phyloP scores from a whole-genome alignment of 2,113 vertebrate species.

The Crotophaga sulcirostris region DNA sequence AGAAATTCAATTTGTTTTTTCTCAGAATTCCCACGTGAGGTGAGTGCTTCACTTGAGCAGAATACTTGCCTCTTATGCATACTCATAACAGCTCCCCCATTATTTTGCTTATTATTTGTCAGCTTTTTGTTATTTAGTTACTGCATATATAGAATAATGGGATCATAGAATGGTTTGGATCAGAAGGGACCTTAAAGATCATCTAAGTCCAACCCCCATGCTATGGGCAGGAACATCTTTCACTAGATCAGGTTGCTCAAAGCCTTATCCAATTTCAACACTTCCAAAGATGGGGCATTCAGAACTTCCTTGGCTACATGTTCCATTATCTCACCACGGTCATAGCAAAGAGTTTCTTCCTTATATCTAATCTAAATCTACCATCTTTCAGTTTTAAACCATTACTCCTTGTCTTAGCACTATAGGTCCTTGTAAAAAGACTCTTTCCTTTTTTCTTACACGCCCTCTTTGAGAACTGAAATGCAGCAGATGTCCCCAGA shows the following conservation, averaged over 20 bases:
- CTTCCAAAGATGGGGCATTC: not conserved
- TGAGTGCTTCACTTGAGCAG: not conserved
- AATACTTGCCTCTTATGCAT: not conserved
- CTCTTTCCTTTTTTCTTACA: not conserved
- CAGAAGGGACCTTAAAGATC: not conserved
- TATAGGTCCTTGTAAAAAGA: not conserved
- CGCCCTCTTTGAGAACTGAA: not conserved
- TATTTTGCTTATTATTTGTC: not conserved
- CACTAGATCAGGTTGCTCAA: not conserved
- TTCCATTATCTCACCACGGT: not conserved
- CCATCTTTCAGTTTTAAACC: not conserved
- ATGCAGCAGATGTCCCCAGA: rapidly evolving
- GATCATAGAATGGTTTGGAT: not conserved
- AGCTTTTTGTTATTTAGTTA: not conserved
- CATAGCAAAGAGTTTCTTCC: not conserved
- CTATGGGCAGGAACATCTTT: not conserved
- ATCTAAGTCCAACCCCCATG: not conserved
- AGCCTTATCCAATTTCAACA: not conserved
- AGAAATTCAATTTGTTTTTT: not conserved
- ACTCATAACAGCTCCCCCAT: not conserved
- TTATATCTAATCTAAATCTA: not conserved
- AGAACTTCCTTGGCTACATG: not conserved
- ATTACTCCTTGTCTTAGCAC: not conserved
- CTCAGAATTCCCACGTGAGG: not conserved
- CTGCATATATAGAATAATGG: not conserved